Conservation (phyloP, 1,140 invertebrate genomes). For the Teleogryllus occipitalis region DNA sequence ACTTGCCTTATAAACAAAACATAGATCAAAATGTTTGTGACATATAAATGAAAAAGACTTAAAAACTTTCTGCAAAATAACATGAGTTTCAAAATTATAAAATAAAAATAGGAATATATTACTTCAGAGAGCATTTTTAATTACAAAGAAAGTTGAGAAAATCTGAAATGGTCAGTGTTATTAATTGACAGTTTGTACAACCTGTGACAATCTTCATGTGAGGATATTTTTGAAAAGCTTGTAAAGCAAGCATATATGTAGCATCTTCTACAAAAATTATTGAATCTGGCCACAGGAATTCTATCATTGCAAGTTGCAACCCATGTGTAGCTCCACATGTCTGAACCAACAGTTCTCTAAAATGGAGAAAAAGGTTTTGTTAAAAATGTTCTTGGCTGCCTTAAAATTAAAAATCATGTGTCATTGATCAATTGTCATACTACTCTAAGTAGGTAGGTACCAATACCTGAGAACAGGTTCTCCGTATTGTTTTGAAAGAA, state of each 20-base stretch:
- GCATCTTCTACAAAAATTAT: conserved; percentile 58
- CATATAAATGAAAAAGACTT: too few relatives aligned
- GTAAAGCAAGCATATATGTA: conserved; percentile 56
- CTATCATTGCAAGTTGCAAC: conserved; percentile 46
- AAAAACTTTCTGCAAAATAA: too few relatives aligned
- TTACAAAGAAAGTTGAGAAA: too few relatives aligned
- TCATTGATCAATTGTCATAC: neutral
- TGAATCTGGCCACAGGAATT: conserved; percentile 46
- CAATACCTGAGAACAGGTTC: conserved; percentile 34
- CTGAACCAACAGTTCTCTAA: conserved; percentile 49
- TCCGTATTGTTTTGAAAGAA: conserved; percentile 40
- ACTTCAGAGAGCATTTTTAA: too few relatives aligned
- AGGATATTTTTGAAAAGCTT: conserved; percentile 46
- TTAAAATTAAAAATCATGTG: neutral
- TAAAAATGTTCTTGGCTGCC: too few relatives aligned
- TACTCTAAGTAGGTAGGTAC: neutral
- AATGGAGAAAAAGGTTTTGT: neutral
- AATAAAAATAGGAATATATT: too few relatives aligned
- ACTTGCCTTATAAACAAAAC: too few relatives aligned
- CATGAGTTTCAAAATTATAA: too few relatives aligned
- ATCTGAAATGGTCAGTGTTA: too few relatives aligned
- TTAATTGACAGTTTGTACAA: conserved; percentile 19
- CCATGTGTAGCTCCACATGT: conserved; percentile 57
- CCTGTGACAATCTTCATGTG: conserved; percentile 46
- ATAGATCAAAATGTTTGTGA: too few relatives aligned